Evolutionary conservation across 1,140 invertebrate genomes (phyloP), one percentile per base, ranked within the genome.

Genomic region (Hypsibius dujardini): DNA sequence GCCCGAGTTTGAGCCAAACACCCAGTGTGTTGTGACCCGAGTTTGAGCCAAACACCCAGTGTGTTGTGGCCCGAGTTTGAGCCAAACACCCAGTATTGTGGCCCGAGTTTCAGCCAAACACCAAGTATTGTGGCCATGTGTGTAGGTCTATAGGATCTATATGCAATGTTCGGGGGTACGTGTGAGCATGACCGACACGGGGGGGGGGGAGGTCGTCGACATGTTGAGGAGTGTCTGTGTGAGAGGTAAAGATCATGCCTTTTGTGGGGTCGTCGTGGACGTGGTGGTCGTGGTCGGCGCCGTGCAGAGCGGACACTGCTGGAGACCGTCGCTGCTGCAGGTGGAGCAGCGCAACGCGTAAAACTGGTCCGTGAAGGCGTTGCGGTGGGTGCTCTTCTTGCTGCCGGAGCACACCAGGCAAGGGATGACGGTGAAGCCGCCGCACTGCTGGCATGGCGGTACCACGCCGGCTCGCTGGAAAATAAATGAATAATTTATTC

Each of bases 261-360:
- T 12, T 12, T n/a, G 7, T 12, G n/a, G 7, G 7, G n/a, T 12
- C 50, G 7, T 56, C 50, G 50, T 56, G 50, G 50, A 56, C 7
- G 50, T 56, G n/a, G n/a, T 56, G 50, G 50, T 56, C n/a, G 7
- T 12, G 50, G 50, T 56, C n/a, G 50, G 7, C 7, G 7, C n/a
- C n/a, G 50, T 67, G 79, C 91, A 95, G 69, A 86, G 83, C 71
- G 87, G 86, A 80, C 92, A 96, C 73, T 86, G 85, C 1, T 95
- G 87, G 7, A 96, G 82, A 47, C 92, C 93, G 12, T 90, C 90
- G 81, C 94, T 90, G 77, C 95, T 90, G 81, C 93, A 96, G 76
- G 90, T 90, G 87, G 92, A 93, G 80, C 93, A 96, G 75, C 92
- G 92, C n/a, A 96, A 82, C 1, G 92, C 90, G 62, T 92, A 87